Evolutionary conservation across 2,113 vertebrate species (phyloP).

Genomic region (Tichodroma muraria): DNA sequence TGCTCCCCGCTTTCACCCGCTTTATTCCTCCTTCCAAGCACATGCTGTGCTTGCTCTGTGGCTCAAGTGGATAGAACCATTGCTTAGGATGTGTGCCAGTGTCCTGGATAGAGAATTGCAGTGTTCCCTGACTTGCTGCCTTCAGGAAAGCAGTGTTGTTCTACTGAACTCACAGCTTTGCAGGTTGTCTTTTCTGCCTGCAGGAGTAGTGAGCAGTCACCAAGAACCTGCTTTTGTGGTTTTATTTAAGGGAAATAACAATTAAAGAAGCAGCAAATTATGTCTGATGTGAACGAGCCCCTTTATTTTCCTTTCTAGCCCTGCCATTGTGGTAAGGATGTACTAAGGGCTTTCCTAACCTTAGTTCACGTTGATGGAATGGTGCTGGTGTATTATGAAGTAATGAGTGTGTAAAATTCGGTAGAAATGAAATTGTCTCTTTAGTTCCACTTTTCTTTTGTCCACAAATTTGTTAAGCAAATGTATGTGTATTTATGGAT

Average conservation of each 20-base stretch:
- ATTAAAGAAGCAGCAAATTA: neutral
- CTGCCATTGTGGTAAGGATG: neutral
- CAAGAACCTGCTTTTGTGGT: neutral
- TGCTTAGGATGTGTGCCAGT: neutral
- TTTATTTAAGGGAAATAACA: neutral
- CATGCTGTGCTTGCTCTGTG: neutral
- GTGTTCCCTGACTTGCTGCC: neutral
- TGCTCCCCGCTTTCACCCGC: neutral
- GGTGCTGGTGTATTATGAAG: neutral
- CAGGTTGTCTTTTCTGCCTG: neutral
- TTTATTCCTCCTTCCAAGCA: neutral
- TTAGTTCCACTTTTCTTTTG: neutral
- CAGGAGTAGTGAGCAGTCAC: neutral
- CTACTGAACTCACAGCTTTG: neutral
- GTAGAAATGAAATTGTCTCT: neutral
- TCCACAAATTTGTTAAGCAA: neutral
- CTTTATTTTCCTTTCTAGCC: neutral
- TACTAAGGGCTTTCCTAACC: neutral
- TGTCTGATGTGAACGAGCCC: neutral
- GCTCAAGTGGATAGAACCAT: neutral
- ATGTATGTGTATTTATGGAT: neutral
- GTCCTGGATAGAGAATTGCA: neutral
- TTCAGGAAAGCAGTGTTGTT: rapidly evolving
- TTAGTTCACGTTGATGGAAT: neutral
- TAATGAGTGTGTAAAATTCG: neutral